These are phyloP conservation scores for Phrixothrix hirtus DNA, from an alignment of 2,888 invertebrate genomes.

Conservation along the genomic window DNA sequence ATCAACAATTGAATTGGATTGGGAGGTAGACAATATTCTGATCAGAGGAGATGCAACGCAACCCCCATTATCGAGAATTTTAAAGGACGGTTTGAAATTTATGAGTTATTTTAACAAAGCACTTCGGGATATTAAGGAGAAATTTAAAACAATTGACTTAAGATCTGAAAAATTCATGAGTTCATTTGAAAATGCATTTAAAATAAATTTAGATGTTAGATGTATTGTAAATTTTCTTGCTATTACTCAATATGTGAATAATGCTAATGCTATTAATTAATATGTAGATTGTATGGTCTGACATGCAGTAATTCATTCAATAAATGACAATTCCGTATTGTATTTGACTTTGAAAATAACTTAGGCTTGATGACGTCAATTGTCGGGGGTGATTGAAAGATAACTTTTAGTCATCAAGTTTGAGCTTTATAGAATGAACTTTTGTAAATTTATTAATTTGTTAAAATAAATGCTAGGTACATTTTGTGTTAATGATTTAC, in stretches of 20 bases:
- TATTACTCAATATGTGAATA: slow-evolving; percentile 49
- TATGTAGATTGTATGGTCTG: no score
- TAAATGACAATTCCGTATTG: no score
- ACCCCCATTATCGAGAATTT: slow-evolving; percentile 45
- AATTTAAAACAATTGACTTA: slow-evolving; percentile 41
- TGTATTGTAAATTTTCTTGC: slow-evolving; percentile 42
- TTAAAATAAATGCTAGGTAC: no score
- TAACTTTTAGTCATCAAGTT: no score
- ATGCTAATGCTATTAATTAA: slow-evolving; percentile 39
- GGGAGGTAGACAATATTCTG: slow-evolving; percentile 41
- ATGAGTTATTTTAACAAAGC: slow-evolving; percentile 42
- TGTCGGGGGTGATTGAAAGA: no score
- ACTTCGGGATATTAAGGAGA: slow-evolving; percentile 41
- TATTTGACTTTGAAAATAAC: no score
- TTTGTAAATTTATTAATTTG: no score
- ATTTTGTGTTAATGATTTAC: no score
- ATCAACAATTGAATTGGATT: slow-evolving; percentile 45
- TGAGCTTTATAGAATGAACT: no score
- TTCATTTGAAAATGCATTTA: slow-evolving; percentile 42
- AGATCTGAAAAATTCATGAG: slow-evolving; percentile 41
- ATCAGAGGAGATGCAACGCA: slow-evolving; percentile 48
- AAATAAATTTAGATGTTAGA: slow-evolving; percentile 41
- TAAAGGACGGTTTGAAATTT: slow-evolving; percentile 46
- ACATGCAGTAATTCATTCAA: no score
- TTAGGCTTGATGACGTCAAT: no score